These are phyloP conservation scores for Anguilla marmorata DNA, from an alignment of 2,797 vertebrate genomes.

Conservation along the genomic window DNA sequence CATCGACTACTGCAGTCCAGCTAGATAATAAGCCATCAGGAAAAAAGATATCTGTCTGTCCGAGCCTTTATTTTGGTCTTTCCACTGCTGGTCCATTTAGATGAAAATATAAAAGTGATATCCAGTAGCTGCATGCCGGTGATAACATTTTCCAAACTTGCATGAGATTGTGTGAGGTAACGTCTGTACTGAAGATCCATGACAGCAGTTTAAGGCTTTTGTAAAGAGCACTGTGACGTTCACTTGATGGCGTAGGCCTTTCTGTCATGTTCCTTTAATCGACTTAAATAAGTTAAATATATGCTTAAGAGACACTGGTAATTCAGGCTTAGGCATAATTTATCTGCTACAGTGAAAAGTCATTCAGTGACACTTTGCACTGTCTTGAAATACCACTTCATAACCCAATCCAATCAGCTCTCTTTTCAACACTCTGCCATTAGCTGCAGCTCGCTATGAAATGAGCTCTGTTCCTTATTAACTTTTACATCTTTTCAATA, in stretches of 20 bases:
- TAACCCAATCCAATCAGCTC: not conserved
- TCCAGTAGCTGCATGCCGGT: not conserved
- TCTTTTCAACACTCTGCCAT: slow-evolving; percentile 3
- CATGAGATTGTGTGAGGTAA: not conserved
- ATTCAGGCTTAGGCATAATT: not conserved
- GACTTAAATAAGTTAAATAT: not conserved
- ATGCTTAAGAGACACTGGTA: not conserved
- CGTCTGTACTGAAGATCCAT: not conserved
- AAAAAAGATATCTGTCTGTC: not conserved
- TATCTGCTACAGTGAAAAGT: not conserved
- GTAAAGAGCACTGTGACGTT: not conserved
- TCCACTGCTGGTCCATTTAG: not conserved
- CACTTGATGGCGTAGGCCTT: not conserved
- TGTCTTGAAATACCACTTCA: slow-evolving; percentile 2
- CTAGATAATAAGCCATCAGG: not conserved
- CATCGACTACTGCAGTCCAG: not conserved
- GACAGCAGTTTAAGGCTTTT: not conserved
- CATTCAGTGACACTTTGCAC: not conserved
- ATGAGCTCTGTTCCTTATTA: not conserved
- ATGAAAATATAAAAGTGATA: not conserved
- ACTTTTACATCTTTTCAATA: slow-evolving; percentile 10
- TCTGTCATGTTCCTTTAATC: not conserved
- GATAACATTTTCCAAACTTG: not conserved
- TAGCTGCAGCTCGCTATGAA: not conserved
- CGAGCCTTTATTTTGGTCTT: not conserved